phyloP scores from a whole-genome alignment of 2,888 invertebrate species.

The Callyntrura sp. region DNA sequence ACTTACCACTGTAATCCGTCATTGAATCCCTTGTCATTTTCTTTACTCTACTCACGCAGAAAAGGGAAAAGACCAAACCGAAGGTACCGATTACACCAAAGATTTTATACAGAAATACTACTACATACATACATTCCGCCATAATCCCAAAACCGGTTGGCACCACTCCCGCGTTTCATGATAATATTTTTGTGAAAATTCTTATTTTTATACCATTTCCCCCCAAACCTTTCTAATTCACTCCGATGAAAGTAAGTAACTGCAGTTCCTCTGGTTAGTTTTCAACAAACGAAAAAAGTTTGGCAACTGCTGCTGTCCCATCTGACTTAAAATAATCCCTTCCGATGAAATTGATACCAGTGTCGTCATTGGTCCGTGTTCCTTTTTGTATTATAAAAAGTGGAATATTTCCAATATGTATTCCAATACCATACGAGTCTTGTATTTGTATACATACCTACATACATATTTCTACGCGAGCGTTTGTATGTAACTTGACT shows the following conservation, averaged over 20 bases:
- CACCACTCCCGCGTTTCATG: not conserved
- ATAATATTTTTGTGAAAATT: constrained; percentile 29
- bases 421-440: not conserved
- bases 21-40: constrained; percentile 70
- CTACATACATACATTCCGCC: not conserved
- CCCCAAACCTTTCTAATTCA: constrained; percentile 39
- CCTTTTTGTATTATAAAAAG: not conserved
- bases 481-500: no score
- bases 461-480: no score
- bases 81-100: not conserved
- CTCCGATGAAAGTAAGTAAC: constrained; percentile 12
- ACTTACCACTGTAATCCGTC: constrained; percentile 68
- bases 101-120: not conserved
- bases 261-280: constrained; percentile 21
- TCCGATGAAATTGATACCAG: constrained; percentile 56
- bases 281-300: constrained; percentile 45
- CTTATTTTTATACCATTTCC: constrained; percentile 18
- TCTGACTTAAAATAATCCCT: constrained; percentile 55
- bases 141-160: not conserved
- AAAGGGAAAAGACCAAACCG: constrained; percentile 35
- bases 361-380: not conserved
- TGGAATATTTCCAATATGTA: not conserved
- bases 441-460: no score
- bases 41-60: constrained; percentile 55
- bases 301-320: constrained; percentile 47